A percentile compares a stretch with the other conserved stretches of the same genome.
Evolutionary conservation across 2,797 vertebrate species (phyloP).

Genomic region (Sarcoramphus papa): DNA sequence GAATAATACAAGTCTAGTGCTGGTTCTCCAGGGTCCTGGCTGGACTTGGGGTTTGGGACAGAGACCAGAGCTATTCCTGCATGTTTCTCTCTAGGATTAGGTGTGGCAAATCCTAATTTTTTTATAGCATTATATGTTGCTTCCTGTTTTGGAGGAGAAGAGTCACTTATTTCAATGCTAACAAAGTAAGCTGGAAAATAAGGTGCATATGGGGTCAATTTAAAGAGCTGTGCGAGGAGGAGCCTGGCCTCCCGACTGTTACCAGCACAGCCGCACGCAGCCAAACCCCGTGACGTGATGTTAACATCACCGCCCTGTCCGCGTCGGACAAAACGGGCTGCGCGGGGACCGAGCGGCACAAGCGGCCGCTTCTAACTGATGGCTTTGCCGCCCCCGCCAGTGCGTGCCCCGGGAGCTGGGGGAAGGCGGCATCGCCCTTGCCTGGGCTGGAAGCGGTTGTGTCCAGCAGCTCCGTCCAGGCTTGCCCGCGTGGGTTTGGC

Average conservation of each 20-base stretch:
- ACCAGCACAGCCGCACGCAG: background rate
- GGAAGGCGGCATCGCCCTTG: background rate
- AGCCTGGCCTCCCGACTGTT: background rate
- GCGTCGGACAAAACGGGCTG: background rate
- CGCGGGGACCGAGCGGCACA: background rate
- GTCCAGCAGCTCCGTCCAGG: background rate
- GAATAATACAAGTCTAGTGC: background rate
- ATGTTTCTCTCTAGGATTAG: background rate
- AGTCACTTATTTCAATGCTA: background rate
- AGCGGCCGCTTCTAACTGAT: background rate
- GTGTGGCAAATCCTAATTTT: background rate
- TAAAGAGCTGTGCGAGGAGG: background rate
- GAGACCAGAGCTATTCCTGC: background rate
- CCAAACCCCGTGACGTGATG: background rate
- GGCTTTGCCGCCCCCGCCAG: background rate
- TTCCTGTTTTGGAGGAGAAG: conserved; percentile 9
- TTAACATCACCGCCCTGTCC: background rate
- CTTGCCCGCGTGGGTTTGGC: background rate
- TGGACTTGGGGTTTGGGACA: background rate
- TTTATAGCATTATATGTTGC: background rate
- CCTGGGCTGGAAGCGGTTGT: background rate
- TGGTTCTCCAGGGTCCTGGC: background rate
- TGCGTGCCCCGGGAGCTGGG: rapidly evolving
- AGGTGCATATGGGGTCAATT: conserved; percentile 18
- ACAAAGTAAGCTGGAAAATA: conserved; percentile 4